Base-by-base conservation (phyloP, 2,797 vertebrate species). In the Arremon brunneinucha region DNA sequence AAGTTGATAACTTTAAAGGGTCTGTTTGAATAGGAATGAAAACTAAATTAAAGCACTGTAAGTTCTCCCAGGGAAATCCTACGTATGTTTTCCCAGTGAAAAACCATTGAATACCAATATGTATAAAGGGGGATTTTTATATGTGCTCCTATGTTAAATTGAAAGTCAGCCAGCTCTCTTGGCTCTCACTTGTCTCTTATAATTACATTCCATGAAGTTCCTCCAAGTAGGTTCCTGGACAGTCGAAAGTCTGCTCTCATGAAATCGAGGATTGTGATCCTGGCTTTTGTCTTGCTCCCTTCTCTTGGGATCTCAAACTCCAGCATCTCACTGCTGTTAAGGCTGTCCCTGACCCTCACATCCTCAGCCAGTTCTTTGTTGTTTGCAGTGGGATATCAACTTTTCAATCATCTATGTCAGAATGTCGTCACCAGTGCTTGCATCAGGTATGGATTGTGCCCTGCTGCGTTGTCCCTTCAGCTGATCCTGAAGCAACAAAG, bases 1-100 rank as follows among this genome's bases (percentile, higher is more conserved):
- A 69, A 91, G 27, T n/a, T 94, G 37, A 74, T 89, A 2, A 30
- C 77, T 90, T 74, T 53, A 83, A 90, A 43, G 22, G 37, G 50
- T 70, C 14, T 34, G 71, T 87, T 80, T 63, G 12, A 75, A 81
- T 3, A 46, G 8, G 22, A 91, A 49, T 64, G 41, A 59, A 83
- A 88, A 75, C 4, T 9, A 78, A 65, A 83, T 69, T 41, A 35
- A 89, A 91, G 41, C 47, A 55, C 41, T 60, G 21, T 59, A 6
- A 47, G 14, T 59, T 55, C 37, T 90, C 23, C 15, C 27, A 44
- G 35, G 18, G 49, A 75, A 82, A 79, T 49, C 28, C 21, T 50
- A n/a, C 47, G 34, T 53, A 6, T 55, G 15, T 44, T 50, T 52
- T 92, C 28, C 39, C 11, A 26, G 5, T 23, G 15, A 77, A 87